Base-by-base conservation (phyloP, 1,140 invertebrate genomes). In the Psix sp. region DNA sequence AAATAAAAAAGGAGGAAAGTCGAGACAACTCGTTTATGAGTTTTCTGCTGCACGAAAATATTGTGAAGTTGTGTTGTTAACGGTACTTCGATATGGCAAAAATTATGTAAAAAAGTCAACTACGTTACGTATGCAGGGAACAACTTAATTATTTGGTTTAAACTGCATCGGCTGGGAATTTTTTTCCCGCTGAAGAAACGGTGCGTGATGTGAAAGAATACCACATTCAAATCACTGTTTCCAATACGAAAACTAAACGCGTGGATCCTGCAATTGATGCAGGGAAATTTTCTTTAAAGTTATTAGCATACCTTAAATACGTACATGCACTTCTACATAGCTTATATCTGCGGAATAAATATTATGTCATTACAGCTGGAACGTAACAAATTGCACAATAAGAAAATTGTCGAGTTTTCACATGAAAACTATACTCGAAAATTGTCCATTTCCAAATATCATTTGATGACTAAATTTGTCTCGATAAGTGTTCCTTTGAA, bases 221-320 rank as follows among this genome's bases (percentile, higher is more conserved):
- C 45, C 45, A 11, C 18, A 40, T 7, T 10, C 49, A 45, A 42
- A 46, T 57, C 40, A 42, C 45, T 39, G 35, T 46, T 48, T 48
- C 5, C 36, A 39, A 57, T 57, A 33, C 26, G n/a, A 29, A 13
- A 42, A 31, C 17, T 16, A 54, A 31, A 39, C 46, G 54, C 40
- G 54, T 45, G 31, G 46, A 57, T 45, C 42, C 54, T 57, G 40
- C 52, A 57, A 45, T 45, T 57, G 52, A 57, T 45, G 52, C 26
- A 31, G 31, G 4, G 31, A 57, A 57, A 45, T 45, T 45, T 36
- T 26, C 52, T 57, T n/a, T 38, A 38, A 24, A 57, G 52, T 31
- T 31, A 57, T 57, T 57, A 57, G 40, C 52, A 45, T 57, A 31
- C 52, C 40, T 7, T n/a, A n/a, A 20, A 21, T 43, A 24, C 17